Evolutionary conservation across 2,888 invertebrate species (phyloP).

Genomic region (Gymnosoma rotundatum): DNA sequence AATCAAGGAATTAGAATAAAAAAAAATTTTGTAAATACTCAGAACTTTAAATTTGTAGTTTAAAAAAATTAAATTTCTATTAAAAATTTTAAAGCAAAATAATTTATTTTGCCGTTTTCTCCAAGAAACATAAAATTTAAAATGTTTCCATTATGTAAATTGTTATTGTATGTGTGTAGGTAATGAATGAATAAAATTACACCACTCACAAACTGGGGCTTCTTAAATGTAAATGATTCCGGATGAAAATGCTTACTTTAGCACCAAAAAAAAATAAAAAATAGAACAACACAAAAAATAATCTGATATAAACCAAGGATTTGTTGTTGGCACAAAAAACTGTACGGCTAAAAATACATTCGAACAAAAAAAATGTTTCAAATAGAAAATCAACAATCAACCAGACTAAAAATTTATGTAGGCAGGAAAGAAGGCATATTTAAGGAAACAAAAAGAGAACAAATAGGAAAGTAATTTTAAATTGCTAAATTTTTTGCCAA

Average conservation of each 20-base stretch:
- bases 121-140: neutral
- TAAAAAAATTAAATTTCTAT: too few species aligned
- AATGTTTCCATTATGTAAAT: slow-evolving; percentile 25
- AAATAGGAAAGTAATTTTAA: too few species aligned
- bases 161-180: neutral
- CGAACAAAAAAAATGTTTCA: neutral
- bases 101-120: neutral
- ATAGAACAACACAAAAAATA: neutral
- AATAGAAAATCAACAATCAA: slow-evolving; percentile 11
- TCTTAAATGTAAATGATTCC: slow-evolving; percentile 54
- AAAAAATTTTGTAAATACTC: too few species aligned
- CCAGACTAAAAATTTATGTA: slow-evolving; percentile 26
- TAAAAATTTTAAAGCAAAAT: neutral
- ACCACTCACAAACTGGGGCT: slow-evolving; percentile 31
- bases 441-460: neutral
- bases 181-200: slow-evolving; percentile 15
- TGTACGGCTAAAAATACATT: neutral
- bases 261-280: neutral
- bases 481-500: too few species aligned
- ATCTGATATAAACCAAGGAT: neutral
- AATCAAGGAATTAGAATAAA: too few species aligned
- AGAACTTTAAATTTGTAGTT: neutral
- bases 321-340: neutral
- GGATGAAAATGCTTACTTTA: slow-evolving; percentile 34
- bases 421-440: neutral